phyloP scores from a whole-genome alignment of 1,140 invertebrate species.

The Hetaerina americana region DNA sequence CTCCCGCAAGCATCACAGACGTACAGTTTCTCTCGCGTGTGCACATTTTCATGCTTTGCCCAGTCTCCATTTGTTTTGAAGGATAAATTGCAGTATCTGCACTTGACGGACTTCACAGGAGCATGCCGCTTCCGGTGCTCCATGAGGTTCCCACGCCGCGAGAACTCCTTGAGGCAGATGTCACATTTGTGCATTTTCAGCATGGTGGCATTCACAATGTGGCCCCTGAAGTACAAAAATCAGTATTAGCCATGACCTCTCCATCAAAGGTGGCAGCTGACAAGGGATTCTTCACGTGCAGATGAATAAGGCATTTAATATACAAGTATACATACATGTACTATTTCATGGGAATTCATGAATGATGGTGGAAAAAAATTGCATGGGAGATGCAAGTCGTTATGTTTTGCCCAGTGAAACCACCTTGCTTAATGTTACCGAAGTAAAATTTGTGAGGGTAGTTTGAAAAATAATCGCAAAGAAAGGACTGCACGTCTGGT shows the following conservation, averaged over 20 bases:
- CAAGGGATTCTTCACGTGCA: neutral
- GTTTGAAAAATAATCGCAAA: too few relatives aligned
- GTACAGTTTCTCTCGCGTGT: neutral
- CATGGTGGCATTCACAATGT: neutral
- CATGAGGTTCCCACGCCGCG: neutral
- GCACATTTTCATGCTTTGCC: neutral
- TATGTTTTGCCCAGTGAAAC: neutral
- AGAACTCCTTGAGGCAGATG: neutral
- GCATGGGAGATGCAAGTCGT: neutral
- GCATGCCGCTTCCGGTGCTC: neutral
- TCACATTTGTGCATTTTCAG: neutral
- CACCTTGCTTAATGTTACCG: too few relatives aligned
- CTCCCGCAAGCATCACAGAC: neutral
- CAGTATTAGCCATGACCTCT: neutral
- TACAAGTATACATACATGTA: neutral
- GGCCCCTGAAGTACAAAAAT: neutral
- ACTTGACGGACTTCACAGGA: neutral
- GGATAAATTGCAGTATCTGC: neutral
- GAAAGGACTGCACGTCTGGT: too few relatives aligned
- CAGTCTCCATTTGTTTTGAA: neutral
- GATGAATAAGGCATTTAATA: neutral
- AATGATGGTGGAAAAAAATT: neutral
- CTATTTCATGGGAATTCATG: neutral
- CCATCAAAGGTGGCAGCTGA: neutral
- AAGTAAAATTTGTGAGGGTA: too few relatives aligned